phyloP scores from a whole-genome alignment of 2,888 invertebrate genomes.

The Cotesia congregata region DNA sequence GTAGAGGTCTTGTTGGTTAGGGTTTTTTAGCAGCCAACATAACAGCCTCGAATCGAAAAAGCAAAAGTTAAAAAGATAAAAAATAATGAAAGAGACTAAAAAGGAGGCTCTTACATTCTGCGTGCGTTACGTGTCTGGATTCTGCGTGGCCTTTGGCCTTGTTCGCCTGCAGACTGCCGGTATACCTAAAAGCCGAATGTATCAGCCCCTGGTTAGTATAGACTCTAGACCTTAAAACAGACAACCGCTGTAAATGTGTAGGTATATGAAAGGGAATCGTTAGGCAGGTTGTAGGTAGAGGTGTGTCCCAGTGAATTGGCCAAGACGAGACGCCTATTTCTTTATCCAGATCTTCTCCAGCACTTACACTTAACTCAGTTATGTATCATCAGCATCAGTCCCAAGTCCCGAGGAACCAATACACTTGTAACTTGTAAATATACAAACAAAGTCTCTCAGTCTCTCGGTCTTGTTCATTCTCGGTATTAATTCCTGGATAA shows the following conservation, averaged over 20 bases:
- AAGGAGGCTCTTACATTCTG: conserved; percentile 57
- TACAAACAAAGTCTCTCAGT: neutral
- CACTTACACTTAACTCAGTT: conserved; percentile 10
- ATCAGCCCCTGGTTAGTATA: conserved; percentile 18
- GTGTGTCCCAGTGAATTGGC: conserved; percentile 33
- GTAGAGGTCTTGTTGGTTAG: conserved; percentile 4
- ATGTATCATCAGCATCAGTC: neutral
- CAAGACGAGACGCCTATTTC: conserved; percentile 17
- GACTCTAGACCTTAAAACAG: neutral
- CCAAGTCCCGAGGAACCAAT: neutral
- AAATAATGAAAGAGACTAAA: conserved; percentile 17
- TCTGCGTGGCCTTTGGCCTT: conserved; percentile 64
- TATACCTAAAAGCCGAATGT: conserved; percentile 11
- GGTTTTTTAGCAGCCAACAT: conserved; percentile 13
- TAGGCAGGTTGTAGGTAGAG: conserved; percentile 24
- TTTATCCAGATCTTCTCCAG: conserved; percentile 5
- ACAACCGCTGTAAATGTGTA: neutral
- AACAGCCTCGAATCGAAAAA: conserved; percentile 17
- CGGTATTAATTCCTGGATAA: conserved; percentile 22
- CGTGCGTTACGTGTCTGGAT: conserved; percentile 67
- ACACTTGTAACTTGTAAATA: neutral
- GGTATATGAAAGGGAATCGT: conserved; percentile 19
- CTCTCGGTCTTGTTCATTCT: neutral
- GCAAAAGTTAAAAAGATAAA: conserved; percentile 5
- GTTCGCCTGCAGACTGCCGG: conserved; percentile 44